Percentiles rank a stretch among this genome's conserved stretches.
Conservation (phyloP, 2,888 invertebrate genomes). For the Coecobrya sp. region DNA sequence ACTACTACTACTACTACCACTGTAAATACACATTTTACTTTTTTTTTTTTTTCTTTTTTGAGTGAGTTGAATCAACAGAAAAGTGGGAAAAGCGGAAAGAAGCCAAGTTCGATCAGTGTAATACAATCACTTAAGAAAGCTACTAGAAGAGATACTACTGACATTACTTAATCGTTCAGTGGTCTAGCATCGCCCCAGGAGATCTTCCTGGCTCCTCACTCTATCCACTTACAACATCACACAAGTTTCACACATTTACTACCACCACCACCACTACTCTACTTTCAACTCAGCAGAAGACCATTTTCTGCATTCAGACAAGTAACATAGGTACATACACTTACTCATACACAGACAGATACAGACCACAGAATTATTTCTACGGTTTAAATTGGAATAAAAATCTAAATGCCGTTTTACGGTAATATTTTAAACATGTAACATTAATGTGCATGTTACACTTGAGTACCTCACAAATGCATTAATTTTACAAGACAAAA, state of each 20-base stretch:
- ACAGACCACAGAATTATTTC: not conserved
- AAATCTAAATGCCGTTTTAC: not conserved
- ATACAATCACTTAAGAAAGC: constrained; percentile 42
- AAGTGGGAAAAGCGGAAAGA: not conserved
- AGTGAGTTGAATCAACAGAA: not conserved
- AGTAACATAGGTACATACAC: not conserved
- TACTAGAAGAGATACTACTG: constrained; percentile 28
- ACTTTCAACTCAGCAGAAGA: not conserved
- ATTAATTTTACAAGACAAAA: constrained; percentile 36
- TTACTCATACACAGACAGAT: not conserved
- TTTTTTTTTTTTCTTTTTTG: not conserved
- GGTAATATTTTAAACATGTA: constrained; percentile 45
- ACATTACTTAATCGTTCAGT: constrained; percentile 64
- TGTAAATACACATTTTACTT: not conserved
- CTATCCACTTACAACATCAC: not conserved
- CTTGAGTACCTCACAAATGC: constrained; percentile 18
- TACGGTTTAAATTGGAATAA: not conserved
- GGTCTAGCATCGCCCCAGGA: constrained; percentile 73
- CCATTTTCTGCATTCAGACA: not conserved
- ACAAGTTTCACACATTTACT: not conserved
- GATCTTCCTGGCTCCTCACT: constrained; percentile 57
- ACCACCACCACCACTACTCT: not conserved
- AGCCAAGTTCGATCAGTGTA: constrained; percentile 50
- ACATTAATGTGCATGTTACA: constrained; percentile 21
- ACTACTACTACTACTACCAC: not conserved